Conservation (phyloP, 92 coral and sea anemone species). For the Virgularia gustaviana region DNA sequence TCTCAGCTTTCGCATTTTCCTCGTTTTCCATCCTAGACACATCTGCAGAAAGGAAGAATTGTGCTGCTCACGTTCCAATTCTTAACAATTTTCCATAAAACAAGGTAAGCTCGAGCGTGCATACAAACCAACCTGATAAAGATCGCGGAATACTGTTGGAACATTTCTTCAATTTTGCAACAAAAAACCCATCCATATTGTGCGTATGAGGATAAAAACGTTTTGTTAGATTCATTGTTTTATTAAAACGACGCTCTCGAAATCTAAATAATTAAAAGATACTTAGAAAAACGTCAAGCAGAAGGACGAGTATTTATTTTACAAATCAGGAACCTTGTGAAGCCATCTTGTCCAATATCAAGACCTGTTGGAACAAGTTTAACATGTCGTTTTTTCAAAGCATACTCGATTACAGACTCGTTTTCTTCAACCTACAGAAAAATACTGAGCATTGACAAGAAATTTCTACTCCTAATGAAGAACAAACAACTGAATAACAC, state of each 20-base stretch:
- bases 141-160: slow-evolving; percentile 72
- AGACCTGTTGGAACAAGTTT: slow-evolving; percentile 90
- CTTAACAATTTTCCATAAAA: too few species aligned
- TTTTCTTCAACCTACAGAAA: slow-evolving; percentile 83
- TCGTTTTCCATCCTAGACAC: too few species aligned
- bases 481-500: too few species aligned
- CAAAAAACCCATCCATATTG: slow-evolving; percentile 98
- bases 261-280: slow-evolving; percentile 49
- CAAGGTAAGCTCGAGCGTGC: too few species aligned
- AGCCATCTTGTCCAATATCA: slow-evolving; percentile 93
- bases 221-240: slow-evolving; percentile 68
- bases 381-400: slow-evolving; percentile 79
- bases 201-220: slow-evolving; percentile 89
- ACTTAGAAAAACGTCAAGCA: background rate
- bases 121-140: slow-evolving; percentile 33
- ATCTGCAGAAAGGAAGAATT: too few species aligned
- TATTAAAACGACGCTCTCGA: slow-evolving; percentile 88
- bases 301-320: too few species aligned
- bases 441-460: too few species aligned
- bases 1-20: too few species aligned
- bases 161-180: slow-evolving; percentile 88
- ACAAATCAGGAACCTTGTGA: slow-evolving; percentile 58
- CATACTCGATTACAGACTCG: slow-evolving; percentile 87
- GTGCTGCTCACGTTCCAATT: too few species aligned
- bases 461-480: too few species aligned